A percentile compares a stretch with the other conserved stretches of the same genome.
These are phyloP conservation scores for Lepus oiostolus DNA, from an alignment of 2,797 vertebrate genomes.

Conservation along the genomic window DNA sequence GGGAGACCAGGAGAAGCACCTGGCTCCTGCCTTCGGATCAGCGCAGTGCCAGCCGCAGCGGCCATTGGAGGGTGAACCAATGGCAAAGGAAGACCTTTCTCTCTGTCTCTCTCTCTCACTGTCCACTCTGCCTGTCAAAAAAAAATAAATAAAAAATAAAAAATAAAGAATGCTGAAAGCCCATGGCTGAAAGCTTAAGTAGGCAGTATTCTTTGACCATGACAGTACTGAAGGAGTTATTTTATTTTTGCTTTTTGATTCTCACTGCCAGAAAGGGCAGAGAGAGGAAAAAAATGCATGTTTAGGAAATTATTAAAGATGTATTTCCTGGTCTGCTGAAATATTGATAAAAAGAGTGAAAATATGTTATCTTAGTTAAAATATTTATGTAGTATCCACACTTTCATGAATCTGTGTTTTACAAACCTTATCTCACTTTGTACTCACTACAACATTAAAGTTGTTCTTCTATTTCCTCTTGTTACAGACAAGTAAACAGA, in stretches of 20 bases:
- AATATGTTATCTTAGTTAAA: constrained; percentile 49
- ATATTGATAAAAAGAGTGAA: constrained; percentile 38
- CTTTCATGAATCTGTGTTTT: constrained; percentile 2
- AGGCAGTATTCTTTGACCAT: background rate
- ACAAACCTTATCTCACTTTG: background rate
- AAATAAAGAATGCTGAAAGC: background rate
- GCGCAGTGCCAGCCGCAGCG: too few species aligned
- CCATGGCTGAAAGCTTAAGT: background rate
- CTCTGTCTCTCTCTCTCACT: too few species aligned
- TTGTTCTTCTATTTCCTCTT: background rate
- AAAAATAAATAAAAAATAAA: too few species aligned
- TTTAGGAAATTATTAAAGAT: constrained; percentile 38
- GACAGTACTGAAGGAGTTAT: background rate
- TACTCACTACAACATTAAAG: background rate
- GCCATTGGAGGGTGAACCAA: too few species aligned
- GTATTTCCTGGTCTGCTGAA: background rate
- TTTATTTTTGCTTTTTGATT: background rate
- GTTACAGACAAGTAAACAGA: background rate
- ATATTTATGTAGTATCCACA: background rate
- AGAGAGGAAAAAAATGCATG: background rate
- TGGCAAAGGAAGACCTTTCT: too few species aligned
- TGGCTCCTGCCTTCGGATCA: too few species aligned
- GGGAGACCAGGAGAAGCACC: too few species aligned
- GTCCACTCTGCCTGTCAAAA: too few species aligned
- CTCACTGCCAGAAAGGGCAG: background rate